Evolutionary conservation across 2,113 vertebrate species (phyloP).

Genomic region (Leucopsar rothschildi): DNA sequence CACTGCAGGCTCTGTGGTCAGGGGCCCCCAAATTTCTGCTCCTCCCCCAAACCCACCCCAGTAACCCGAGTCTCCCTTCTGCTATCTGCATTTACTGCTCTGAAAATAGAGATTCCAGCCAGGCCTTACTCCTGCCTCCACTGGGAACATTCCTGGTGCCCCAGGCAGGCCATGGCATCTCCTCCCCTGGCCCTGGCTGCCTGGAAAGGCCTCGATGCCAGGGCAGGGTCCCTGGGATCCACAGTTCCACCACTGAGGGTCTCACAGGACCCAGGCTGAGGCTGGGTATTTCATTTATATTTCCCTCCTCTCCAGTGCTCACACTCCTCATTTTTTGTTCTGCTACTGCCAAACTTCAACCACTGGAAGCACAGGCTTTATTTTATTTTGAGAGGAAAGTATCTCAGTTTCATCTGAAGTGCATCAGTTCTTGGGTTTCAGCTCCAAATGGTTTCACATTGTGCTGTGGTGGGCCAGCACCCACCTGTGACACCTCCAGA

Average conservation of each 20-base stretch:
- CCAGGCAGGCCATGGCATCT: not conserved
- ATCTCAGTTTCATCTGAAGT: not conserved
- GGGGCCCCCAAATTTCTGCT: not conserved
- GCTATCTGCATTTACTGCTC: not conserved
- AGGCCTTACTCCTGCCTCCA: conserved; percentile 20
- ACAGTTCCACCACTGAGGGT: not conserved
- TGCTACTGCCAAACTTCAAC: not conserved
- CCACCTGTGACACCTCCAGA: not conserved
- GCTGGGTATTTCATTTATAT: not conserved
- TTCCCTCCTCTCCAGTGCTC: not conserved
- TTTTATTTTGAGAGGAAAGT: not conserved
- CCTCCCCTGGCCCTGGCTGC: not conserved
- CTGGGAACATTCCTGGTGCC: conserved; percentile 30
- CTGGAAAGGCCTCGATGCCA: not conserved
- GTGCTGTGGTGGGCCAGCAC: not conserved
- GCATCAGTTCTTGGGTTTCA: not conserved
- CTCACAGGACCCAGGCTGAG: not conserved
- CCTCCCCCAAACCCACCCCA: not conserved
- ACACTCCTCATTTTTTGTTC: not conserved
- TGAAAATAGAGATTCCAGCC: conserved; percentile 37
- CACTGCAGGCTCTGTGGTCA: not conserved
- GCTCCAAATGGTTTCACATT: not conserved
- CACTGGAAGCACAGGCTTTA: not conserved
- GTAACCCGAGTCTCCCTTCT: conserved; percentile 12
- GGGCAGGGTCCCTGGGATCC: not conserved